phyloP scores from a whole-genome alignment of 2,888 invertebrate species.

The Agonum fuliginosum region DNA sequence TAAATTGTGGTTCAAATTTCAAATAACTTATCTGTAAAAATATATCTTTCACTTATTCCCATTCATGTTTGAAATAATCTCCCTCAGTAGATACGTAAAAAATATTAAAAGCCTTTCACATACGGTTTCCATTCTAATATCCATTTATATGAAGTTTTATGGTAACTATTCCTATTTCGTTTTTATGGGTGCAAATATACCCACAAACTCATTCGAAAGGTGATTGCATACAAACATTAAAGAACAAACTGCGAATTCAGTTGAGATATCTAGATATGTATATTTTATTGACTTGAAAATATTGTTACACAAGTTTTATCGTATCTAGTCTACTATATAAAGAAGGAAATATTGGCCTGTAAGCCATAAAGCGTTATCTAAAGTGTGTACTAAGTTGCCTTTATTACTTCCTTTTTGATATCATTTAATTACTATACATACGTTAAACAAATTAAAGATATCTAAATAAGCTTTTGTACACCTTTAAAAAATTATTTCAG shows the following conservation, averaged over 20 bases:
- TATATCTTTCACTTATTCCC: background rate
- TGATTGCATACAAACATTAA: conserved; percentile 10
- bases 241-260: conserved; percentile 2
- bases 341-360: too few species aligned
- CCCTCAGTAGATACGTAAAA: background rate
- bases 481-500: too few species aligned
- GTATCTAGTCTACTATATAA: too few species aligned
- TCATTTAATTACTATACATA: too few species aligned
- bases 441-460: too few species aligned
- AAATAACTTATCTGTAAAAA: too few species aligned
- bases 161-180: background rate
- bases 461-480: too few species aligned
- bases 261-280: conserved; percentile 5
- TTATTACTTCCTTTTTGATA: too few species aligned
- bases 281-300: conserved; percentile 16
- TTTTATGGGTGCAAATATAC: background rate
- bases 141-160: background rate
- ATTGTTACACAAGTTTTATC: background rate
- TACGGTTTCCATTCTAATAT: background rate
- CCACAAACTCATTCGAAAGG: background rate
- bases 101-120: background rate
- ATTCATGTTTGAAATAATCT: background rate
- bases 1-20: too few species aligned
- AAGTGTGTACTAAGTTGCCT: too few species aligned
- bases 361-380: too few species aligned